Evolutionary conservation across 1,140 invertebrate species (phyloP).

Genomic region (Halyomorpha halys): DNA sequence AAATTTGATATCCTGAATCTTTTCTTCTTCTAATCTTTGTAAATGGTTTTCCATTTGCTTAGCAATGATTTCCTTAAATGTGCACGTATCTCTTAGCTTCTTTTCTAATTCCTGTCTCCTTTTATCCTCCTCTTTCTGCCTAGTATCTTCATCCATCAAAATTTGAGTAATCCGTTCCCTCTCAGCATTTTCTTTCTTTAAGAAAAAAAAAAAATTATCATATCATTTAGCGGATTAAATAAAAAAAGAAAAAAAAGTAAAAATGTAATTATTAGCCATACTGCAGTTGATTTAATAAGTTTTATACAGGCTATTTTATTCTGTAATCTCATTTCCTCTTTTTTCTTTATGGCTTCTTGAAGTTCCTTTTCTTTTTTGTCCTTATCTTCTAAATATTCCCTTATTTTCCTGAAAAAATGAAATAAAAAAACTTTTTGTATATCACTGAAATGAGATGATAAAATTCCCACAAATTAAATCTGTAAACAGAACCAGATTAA

Average conservation of each 20-base stretch:
- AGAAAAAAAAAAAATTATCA: not conserved
- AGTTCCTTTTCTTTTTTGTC: constrained; percentile 4
- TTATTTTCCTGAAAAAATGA: constrained; percentile 14
- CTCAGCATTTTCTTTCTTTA: not conserved
- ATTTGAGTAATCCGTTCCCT: not conserved
- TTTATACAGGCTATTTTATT: not conserved
- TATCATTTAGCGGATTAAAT: not conserved
- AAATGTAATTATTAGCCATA: not conserved
- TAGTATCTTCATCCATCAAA: not conserved
- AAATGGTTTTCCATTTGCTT: not conserved
- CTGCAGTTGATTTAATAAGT: not conserved
- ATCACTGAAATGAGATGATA: no score
- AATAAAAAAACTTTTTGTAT: no score
- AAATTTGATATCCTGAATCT: not conserved
- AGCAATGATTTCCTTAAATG: not conserved
- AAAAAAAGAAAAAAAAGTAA: not conserved
- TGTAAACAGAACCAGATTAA: no score
- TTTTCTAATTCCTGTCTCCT: not conserved
- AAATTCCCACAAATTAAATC: no score
- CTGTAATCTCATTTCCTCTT: constrained; percentile 1
- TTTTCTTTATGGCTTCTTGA: constrained; percentile 11
- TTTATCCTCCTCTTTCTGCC: not conserved
- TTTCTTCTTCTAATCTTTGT: not conserved
- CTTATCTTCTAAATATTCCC: constrained; percentile 20
- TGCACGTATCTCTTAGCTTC: not conserved